A percentile compares a stretch with the other conserved stretches of the same genome.
Evolutionary conservation across 1,140 invertebrate genomes (phyloP).

Genomic region (Muscidifurax raptorellus): DNA sequence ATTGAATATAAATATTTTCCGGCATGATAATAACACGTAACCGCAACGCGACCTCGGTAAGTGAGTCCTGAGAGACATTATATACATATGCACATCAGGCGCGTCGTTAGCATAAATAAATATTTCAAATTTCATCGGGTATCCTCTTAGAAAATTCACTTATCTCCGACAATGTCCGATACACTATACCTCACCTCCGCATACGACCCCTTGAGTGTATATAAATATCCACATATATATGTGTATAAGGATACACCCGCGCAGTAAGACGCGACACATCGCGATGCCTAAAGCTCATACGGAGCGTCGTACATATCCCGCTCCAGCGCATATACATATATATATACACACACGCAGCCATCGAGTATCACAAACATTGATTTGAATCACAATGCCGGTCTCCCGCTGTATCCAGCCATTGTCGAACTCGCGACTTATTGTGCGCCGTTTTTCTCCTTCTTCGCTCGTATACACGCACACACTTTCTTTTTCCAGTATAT

Average conservation of each 20-base stretch:
- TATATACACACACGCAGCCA: not conserved
- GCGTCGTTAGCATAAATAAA: not conserved
- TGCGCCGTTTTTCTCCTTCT: constrained; percentile 7
- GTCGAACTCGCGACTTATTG: constrained; percentile 24
- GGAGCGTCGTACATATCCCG: not conserved
- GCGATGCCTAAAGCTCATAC: not conserved
- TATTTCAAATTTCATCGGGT: not conserved
- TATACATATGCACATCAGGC: not conserved
- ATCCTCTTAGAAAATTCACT: not conserved
- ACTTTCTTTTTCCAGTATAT: not conserved
- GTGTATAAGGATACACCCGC: too few species aligned
- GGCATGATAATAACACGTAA: not conserved
- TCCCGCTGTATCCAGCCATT: constrained; percentile 6
- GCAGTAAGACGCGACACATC: not conserved
- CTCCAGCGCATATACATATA: not conserved
- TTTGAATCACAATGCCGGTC: constrained; percentile 41
- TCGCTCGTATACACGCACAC: not conserved
- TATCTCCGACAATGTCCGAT: not conserved
- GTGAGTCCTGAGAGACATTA: too few species aligned
- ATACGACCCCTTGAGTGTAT: not conserved
- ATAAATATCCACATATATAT: not conserved
- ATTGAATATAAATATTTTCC: not conserved
- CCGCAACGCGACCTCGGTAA: too few species aligned
- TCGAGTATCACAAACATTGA: constrained; percentile 38
- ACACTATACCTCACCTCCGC: not conserved